Evolutionary conservation across 2,113 vertebrate genomes (phyloP), one percentile per base, ranked within the genome.

Genomic region (Charadrius vociferus): DNA sequence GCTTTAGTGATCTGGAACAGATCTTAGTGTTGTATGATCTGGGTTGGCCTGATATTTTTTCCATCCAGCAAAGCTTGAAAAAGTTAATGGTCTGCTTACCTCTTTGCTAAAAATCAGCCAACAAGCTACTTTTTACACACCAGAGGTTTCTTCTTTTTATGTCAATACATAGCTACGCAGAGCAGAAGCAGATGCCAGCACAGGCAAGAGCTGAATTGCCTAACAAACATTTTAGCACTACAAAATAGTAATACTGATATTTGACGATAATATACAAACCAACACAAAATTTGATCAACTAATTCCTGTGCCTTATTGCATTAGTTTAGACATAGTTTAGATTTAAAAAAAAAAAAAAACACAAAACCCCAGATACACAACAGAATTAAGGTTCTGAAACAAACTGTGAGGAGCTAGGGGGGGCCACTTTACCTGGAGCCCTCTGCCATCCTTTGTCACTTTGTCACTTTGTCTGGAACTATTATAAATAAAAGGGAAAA

Each of bases 171-270:
- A 81, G 30, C 49, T 88, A 73, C 50, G 53, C 20, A 80, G 89
- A 74, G 26, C 52, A 94, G 43, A 88, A 93, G 32, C 21, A 81
- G 55, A 96, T 95, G 82, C 73, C 82, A 97, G 41, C 50, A 86
- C 39, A 81, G 53, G 22, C 82, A 80, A 96, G n/a, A 83, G 72
- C 36, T 95, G 75, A 91, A 94, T 97, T 94, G 85, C 49, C 49
- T 87, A 96, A 47, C 43, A 97, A 67, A 68, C 89, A 91, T 75
- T 94, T 96, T 94, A 95, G 50, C 63, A 66, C 63, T 88, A 55
- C 50, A 90, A 84, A 96, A 92, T 7, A 18, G 22, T 85, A 94
- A 87, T 93, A 86, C 62, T 58, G 36, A 47, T 75, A 50, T 61
- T 96, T 97, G 74, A 77, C 96, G 78, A 96, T 61, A 94, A 90